Base-by-base conservation (phyloP, 2,888 invertebrate species). In the Cryptocephalus primarius region DNA sequence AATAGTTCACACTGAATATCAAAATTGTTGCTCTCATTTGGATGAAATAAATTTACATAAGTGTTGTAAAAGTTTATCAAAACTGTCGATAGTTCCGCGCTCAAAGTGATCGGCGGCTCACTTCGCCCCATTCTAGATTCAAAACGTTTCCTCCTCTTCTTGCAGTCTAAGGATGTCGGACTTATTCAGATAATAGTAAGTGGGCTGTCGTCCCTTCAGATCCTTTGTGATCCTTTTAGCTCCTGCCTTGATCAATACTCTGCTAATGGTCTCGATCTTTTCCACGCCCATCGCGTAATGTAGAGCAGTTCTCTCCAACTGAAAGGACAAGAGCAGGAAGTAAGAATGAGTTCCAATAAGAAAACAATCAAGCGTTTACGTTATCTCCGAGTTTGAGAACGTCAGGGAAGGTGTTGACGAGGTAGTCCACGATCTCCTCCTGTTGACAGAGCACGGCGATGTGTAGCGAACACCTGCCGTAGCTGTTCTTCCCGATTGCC, bases 241-340 rank as follows among this genome's bases (percentile, higher is more conserved):
- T 33, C 92, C 92, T 9, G 86, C 82, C 60, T 85, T 79, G 44
- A 90, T 88, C 32, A 93, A 74, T 44, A 90, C 79, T 52, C 82
- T 77, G 61, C 88, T 90, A 40, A 91, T 72, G 9, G 80, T 77
- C 68, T 92, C 91, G 47, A 91, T 85, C 55, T 85, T 81, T 47
- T 86, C 85, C 3, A 90, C 80, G 8, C 88, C 91, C 90, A 91
- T 89, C 0, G 91, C 88, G 68, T 92, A 92, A 68, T 93, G 93
- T 32, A 93, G 72, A 1, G 90, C 83, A 9, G 88, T 88, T 58
- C 92, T 78, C 66, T 91, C 90, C 72, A 93, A 66, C 92, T 93
- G 67, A 43, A 73, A 70, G 52, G 33, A 50, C 36, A 46, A 11
- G n/a, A 32, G 8, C 1, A 1, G 11, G 4, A 2, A 36, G 36